Percentiles rank a stretch among this genome's conserved stretches.
These are phyloP conservation scores for Rhodeus uyekii DNA, from an alignment of 2,797 vertebrate genomes.

Conservation along the genomic window DNA sequence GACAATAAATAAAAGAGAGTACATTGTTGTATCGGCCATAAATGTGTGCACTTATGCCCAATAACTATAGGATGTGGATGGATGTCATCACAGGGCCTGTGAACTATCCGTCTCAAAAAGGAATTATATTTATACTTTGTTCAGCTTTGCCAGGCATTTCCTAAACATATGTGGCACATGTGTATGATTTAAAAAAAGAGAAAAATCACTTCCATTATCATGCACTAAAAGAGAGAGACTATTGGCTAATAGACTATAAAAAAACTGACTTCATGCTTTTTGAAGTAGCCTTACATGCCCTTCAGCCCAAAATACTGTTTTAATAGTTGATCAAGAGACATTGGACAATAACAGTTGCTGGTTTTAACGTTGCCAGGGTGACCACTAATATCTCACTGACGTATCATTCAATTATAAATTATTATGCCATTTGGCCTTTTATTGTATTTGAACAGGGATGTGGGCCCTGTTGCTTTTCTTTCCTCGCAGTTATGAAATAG, in stretches of 20 bases:
- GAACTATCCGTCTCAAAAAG: slow-evolving; percentile 52
- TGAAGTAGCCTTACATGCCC: slow-evolving; percentile 44
- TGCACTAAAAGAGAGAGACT: slow-evolving; percentile 31
- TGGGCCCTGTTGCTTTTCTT: slow-evolving; percentile 22
- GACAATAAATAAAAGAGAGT: slow-evolving; percentile 59
- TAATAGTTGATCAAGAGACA: slow-evolving; percentile 38
- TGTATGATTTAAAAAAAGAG: slow-evolving; percentile 54
- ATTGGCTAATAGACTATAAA: slow-evolving; percentile 51
- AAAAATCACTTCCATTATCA: slow-evolving; percentile 54
- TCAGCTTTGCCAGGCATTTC: slow-evolving; percentile 46
- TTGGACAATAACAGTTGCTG: slow-evolving; percentile 7
- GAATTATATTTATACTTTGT: slow-evolving; percentile 23
- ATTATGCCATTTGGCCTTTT: slow-evolving; percentile 25
- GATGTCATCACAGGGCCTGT: slow-evolving; percentile 63
- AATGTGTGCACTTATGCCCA: slow-evolving; percentile 60
- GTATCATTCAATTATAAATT: slow-evolving; percentile 31
- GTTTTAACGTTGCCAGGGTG: slow-evolving; percentile 1
- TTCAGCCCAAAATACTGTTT: slow-evolving; percentile 33
- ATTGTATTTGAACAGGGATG: slow-evolving; percentile 30
- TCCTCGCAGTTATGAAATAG: neutral
- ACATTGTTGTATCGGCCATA: slow-evolving; percentile 43
- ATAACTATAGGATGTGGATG: slow-evolving; percentile 55
- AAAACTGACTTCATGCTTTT: slow-evolving; percentile 51
- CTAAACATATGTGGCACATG: slow-evolving; percentile 50
- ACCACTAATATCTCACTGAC: slow-evolving; percentile 6